Base-by-base conservation (phyloP, 2,888 invertebrate genomes). In the Parochlus steinenii region DNA sequence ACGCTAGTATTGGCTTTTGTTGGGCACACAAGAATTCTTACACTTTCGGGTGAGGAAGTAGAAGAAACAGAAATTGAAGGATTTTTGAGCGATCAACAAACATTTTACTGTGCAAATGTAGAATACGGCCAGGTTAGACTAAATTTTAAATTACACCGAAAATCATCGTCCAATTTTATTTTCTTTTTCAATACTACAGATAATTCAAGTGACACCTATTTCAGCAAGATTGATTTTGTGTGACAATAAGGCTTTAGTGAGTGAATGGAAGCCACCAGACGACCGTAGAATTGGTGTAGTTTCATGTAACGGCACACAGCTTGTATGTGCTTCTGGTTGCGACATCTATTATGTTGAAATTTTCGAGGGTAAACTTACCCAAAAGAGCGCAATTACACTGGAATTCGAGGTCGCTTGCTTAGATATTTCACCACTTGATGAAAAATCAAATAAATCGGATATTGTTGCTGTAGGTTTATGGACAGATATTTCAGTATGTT, bases 331-430 rank as follows among this genome's bases (percentile, higher is more conserved):
- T 2, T 81, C 82, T 8, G 89, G 93, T 0, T 79, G 81, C 37
- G 78, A 80, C 45, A 56, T 90, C n/a, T 86, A 73, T 55, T 87
- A 85, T 51, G 64, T 89, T 41, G 71, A 76, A 61, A 72, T 87
- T 38, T 63, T 66, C 40, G 65, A 69, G 27, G 70, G 72, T 26
- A 65, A 70, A 49, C 60, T 74, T 44, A 64, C 69, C 19, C 62
- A 72, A 43, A 71, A 71, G 49, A 67, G 69, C 58, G 68, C 56
- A 43, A 45, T 38, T 34, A 73, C 74, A 17, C 69, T 95, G 62
- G 83, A 89, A 17, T 81, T 90, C 49, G 97, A 98, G 61, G 83
- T 97, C 27, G 93, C 98, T 5, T 98, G 97, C 56, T 58, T 98
- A 35, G 95, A 97, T 61, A 72, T 97, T 31, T 86, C 87, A 3